Conservation (phyloP, 1,140 invertebrate species). For the Alviniconcha marisindica region DNA sequence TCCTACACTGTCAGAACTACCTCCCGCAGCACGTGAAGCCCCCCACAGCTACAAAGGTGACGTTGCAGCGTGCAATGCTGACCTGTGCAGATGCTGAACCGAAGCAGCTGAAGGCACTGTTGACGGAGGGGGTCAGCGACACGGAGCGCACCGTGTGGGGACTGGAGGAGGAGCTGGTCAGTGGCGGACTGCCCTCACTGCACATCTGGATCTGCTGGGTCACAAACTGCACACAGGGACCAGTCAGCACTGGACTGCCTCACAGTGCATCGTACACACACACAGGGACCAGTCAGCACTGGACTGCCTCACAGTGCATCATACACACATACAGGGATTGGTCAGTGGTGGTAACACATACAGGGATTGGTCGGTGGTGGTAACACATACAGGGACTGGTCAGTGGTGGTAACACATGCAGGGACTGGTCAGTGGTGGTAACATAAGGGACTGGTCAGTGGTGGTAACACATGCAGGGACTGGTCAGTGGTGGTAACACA, state of each 20-base stretch:
- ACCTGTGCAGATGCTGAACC: conserved; percentile 46
- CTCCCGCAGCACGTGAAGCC: too few relatives aligned
- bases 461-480: too few relatives aligned
- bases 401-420: too few relatives aligned
- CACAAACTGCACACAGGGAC: conserved; percentile 39
- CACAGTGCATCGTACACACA: not conserved
- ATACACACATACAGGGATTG: not conserved
- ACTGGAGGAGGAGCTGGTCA: not conserved
- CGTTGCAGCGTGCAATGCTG: too few relatives aligned
- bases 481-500: too few relatives aligned
- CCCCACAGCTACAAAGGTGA: too few relatives aligned
- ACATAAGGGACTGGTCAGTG: too few relatives aligned
- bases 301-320: not conserved
- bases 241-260: not conserved
- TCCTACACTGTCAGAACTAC: too few relatives aligned
- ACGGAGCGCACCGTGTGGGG: conserved; percentile 23
- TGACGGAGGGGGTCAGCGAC: conserved; percentile 63
- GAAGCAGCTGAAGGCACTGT: conserved; percentile 68
- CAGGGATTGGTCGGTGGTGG: too few relatives aligned
- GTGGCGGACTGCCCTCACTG: not conserved
- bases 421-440: too few relatives aligned
- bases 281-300: not conserved
- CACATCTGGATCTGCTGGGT: conserved; percentile 34
- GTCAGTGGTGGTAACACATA: too few relatives aligned
- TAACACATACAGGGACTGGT: too few relatives aligned